Percentiles rank a stretch among this genome's conserved stretches.
Conservation (phyloP, 2,113 vertebrate species). For the Gasterosteus aculeatus region DNA sequence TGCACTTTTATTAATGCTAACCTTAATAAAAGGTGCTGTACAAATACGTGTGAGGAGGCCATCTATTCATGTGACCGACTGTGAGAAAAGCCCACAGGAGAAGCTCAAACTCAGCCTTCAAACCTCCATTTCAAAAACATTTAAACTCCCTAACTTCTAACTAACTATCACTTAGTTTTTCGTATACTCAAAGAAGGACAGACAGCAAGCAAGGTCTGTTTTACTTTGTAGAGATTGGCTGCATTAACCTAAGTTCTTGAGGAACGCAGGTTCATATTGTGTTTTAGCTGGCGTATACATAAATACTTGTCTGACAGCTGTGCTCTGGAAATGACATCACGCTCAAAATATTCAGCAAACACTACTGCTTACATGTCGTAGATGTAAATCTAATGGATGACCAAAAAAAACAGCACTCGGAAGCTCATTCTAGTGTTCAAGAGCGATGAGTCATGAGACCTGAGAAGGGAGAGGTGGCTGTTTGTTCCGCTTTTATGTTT, state of each 20-base stretch:
- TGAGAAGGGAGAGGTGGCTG: neutral
- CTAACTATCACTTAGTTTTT: neutral
- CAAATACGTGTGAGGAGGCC: neutral
- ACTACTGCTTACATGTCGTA: neutral
- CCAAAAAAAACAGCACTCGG: neutral
- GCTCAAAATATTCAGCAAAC: conserved; percentile 21
- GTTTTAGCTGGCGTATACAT: conserved; percentile 11
- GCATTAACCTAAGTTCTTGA: neutral
- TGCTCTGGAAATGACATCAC: conserved; percentile 48
- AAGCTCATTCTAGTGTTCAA: neutral
- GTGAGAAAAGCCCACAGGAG: neutral
- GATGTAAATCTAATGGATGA: neutral
- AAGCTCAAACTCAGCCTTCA: neutral
- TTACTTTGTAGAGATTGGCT: conserved; percentile 3
- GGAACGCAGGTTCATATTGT: conserved; percentile 32
- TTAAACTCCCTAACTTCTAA: neutral
- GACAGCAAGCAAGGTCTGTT: conserved; percentile 11
- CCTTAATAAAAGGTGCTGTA: neutral
- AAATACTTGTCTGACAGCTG: conserved; percentile 24
- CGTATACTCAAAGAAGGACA: neutral
- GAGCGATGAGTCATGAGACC: neutral
- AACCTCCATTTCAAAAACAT: neutral
- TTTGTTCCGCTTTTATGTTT: conserved; percentile 2
- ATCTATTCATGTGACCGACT: neutral
- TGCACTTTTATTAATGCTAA: neutral